Conservation (phyloP, 2,797 vertebrate species). For the Sebastes reedi region DNA sequence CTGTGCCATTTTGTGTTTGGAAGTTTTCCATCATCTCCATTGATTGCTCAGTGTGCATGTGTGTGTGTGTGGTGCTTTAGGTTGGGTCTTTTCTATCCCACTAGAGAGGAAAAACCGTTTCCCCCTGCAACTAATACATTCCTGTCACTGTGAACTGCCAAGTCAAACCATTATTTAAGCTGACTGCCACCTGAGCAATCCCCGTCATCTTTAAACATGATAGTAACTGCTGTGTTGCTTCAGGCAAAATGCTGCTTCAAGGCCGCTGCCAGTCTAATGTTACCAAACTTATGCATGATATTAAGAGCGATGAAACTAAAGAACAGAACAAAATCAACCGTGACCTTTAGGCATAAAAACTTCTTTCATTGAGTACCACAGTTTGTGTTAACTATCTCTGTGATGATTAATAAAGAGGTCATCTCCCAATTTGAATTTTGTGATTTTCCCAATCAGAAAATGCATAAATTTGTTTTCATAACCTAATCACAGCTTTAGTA, state of each 20-base stretch:
- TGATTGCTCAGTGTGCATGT: conserved; percentile 42
- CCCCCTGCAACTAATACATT: conserved; percentile 51
- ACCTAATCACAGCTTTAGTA: conserved; percentile 70
- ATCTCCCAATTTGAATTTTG: conserved; percentile 61
- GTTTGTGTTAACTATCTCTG: conserved; percentile 16
- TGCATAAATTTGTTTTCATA: conserved; percentile 79
- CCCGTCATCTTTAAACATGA: conserved; percentile 72
- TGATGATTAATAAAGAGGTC: conserved; percentile 58
- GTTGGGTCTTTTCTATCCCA: conserved; percentile 47
- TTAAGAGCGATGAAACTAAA: conserved; percentile 19
- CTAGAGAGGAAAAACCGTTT: conserved; percentile 50
- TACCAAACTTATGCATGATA: conserved; percentile 20
- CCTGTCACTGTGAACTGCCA: conserved; percentile 60
- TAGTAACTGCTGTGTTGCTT: conserved; percentile 49
- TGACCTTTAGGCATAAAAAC: conserved; percentile 46
- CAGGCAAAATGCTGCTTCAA: conserved; percentile 47
- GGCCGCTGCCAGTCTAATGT: conserved; percentile 20
- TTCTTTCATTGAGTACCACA: conserved; percentile 9
- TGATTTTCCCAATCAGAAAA: conserved; percentile 75
- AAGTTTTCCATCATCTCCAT: conserved; percentile 66
- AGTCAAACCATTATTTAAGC: conserved; percentile 65
- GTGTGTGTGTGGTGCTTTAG: conserved; percentile 20
- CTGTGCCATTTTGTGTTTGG: conserved; percentile 59
- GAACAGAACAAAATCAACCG: conserved; percentile 33
- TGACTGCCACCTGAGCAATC: conserved; percentile 66